A percentile compares a stretch with the other conserved stretches of the same genome.
Evolutionary conservation across 2,797 vertebrate species (phyloP).

Genomic region (Clarias fuscus): DNA sequence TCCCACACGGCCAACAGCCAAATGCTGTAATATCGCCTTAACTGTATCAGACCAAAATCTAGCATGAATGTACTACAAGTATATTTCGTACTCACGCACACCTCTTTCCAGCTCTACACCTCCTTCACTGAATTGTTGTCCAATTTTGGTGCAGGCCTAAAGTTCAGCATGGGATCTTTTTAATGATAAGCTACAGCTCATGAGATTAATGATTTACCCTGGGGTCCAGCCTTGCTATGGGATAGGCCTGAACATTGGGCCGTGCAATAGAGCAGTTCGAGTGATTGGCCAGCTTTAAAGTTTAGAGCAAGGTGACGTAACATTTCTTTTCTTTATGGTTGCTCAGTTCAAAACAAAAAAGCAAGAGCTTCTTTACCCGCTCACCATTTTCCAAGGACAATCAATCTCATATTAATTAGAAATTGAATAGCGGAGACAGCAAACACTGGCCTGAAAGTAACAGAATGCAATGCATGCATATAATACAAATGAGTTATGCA

Average conservation of each 20-base stretch:
- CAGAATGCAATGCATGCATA: background rate
- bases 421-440: background rate
- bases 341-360: background rate
- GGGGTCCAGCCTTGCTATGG: slow-evolving; percentile 58
- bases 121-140: background rate
- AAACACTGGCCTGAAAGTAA: background rate
- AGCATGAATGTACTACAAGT: background rate
- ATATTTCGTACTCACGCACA: background rate
- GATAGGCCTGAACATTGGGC: slow-evolving; percentile 35
- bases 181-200: slow-evolving; percentile 40
- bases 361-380: background rate
- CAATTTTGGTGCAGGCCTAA: slow-evolving; percentile 20
- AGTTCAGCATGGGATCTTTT: slow-evolving; percentile 38
- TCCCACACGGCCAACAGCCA: background rate
- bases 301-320: background rate
- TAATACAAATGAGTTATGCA: background rate
- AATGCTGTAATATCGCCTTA: background rate
- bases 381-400: background rate
- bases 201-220: slow-evolving; percentile 70
- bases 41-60: background rate
- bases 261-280: slow-evolving; percentile 8
- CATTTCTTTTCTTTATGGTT: background rate
- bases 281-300: slow-evolving; percentile 18
- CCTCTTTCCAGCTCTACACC: background rate
- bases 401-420: background rate